These are phyloP conservation scores for Corvus hawaiiensis DNA, from an alignment of 2,113 vertebrate genomes.

Conservation along the genomic window DNA sequence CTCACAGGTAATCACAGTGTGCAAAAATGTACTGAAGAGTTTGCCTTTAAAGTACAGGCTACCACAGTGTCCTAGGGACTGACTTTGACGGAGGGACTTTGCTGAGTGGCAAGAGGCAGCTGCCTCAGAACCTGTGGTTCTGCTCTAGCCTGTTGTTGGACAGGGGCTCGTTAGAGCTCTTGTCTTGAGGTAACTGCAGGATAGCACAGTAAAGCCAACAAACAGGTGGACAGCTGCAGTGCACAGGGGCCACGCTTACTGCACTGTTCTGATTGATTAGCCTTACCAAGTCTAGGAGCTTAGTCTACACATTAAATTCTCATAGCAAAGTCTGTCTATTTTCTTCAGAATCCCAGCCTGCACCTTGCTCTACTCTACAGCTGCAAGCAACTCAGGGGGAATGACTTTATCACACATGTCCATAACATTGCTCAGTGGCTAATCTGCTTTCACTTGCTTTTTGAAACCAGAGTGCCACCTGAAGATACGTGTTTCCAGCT, in stretches of 20 bases:
- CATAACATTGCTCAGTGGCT: neutral
- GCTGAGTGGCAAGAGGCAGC: fast-evolving
- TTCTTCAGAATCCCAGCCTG: neutral
- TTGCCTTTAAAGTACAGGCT: neutral
- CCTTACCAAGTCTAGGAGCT: neutral
- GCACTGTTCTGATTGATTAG: neutral
- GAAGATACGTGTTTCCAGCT: neutral
- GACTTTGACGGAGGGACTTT: neutral
- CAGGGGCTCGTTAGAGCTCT: neutral
- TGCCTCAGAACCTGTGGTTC: neutral
- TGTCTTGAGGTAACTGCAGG: neutral
- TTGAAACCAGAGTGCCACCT: neutral
- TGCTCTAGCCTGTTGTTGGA: neutral
- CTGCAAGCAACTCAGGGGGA: neutral
- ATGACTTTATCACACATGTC: neutral
- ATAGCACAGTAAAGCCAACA: neutral
- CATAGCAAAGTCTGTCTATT: neutral
- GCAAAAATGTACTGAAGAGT: neutral
- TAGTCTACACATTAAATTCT: neutral
- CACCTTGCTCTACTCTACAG: neutral
- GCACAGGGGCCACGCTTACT: neutral
- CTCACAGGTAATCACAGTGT: neutral
- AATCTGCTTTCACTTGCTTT: neutral
- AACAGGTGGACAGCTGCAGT: neutral
- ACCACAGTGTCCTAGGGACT: neutral